A percentile compares a stretch with the other conserved stretches of the same genome.
Evolutionary conservation across 1,140 invertebrate species (phyloP).

Genomic region (Drosophila fuyamai): DNA sequence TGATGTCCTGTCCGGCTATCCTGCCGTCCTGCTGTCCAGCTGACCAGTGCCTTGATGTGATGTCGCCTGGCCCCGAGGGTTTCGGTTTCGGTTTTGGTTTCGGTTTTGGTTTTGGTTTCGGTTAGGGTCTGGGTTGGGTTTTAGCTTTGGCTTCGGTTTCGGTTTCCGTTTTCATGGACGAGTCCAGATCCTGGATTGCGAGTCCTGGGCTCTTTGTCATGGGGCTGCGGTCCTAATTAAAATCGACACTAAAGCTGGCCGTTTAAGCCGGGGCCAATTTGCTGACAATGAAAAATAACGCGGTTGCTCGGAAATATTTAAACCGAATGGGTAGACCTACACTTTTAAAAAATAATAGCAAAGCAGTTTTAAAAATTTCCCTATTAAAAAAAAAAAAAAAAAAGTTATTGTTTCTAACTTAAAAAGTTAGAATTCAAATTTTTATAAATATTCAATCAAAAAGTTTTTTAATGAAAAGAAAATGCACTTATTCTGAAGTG

Average conservation of each 20-base stretch:
- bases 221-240: constrained; percentile 56
- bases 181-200: constrained; percentile 14
- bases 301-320: not conserved
- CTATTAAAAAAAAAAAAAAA: too few relatives aligned
- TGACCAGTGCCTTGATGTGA: constrained; percentile 29
- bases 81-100: constrained; percentile 28
- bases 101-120: not conserved
- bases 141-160: constrained; percentile 10
- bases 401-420: too few relatives aligned
- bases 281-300: constrained; percentile 61
- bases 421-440: too few relatives aligned
- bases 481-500: too few relatives aligned
- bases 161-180: constrained; percentile 16
- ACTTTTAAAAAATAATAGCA: not conserved
- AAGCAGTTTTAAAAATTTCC: not conserved
- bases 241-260: constrained; percentile 70
- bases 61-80: constrained; percentile 37
- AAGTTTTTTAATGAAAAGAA: too few relatives aligned
- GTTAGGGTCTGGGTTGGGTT: not conserved
- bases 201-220: constrained; percentile 5
- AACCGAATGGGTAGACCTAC: not conserved
- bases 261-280: constrained; percentile 65
- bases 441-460: too few relatives aligned
- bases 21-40: constrained; percentile 27
- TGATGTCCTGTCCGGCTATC: constrained; percentile 42